Percentiles rank a stretch among this genome's conserved stretches.
These are phyloP conservation scores for Plectropomus leopardus DNA, from an alignment of 2,113 vertebrate species.

Conservation along the genomic window DNA sequence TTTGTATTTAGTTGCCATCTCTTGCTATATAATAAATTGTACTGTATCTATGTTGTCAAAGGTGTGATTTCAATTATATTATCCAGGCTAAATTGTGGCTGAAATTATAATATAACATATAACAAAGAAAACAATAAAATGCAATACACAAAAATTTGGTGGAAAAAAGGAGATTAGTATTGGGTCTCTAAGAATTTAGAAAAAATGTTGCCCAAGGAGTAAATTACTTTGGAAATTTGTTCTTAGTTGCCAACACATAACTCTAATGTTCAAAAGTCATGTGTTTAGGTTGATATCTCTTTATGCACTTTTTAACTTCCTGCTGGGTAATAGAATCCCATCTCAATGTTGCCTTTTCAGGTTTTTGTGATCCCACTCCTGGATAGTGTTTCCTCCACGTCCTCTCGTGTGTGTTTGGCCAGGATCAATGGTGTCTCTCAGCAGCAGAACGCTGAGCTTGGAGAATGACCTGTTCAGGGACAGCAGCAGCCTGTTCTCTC, in stretches of 20 bases:
- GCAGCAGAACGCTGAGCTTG: slow-evolving; percentile 83
- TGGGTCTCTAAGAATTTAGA: background rate
- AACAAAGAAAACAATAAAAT: no score
- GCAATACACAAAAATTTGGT: background rate
- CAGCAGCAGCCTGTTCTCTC: slow-evolving; percentile 71
- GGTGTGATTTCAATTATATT: background rate
- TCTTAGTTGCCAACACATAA: no score
- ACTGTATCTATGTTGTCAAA: background rate
- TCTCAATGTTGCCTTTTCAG: slow-evolving; percentile 58
- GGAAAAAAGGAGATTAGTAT: no score
- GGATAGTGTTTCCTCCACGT: slow-evolving; percentile 48
- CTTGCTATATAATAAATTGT: background rate
- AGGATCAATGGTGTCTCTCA: slow-evolving; percentile 90
- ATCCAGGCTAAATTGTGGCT: no score
- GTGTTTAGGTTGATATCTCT: background rate
- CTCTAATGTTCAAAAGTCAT: background rate
- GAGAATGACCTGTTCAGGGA: slow-evolving; percentile 81
- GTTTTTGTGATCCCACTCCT: slow-evolving; percentile 32
- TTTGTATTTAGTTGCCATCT: background rate
- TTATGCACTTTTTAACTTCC: background rate
- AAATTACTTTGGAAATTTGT: background rate
- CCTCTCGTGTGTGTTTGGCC: slow-evolving; percentile 44
- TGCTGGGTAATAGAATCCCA: slow-evolving; percentile 15
- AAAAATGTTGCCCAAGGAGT: background rate
- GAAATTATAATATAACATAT: no score